A percentile compares a stretch with the other conserved stretches of the same genome.
phyloP scores from a whole-genome alignment of 1,140 invertebrate species.

The Calliopsis andreniformis region DNA sequence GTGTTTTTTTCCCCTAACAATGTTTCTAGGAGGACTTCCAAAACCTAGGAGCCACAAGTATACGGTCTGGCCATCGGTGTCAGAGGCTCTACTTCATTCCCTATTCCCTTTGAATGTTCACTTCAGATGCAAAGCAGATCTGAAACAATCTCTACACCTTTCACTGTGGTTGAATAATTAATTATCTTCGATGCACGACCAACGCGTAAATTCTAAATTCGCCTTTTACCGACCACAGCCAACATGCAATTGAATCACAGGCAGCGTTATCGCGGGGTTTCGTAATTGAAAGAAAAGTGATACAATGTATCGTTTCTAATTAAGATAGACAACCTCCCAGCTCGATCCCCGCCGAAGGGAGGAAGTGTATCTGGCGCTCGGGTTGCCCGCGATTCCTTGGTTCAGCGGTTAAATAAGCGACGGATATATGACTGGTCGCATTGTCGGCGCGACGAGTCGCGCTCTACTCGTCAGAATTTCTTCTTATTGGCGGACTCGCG shows the following conservation, averaged over 20 bases:
- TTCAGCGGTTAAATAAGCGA: slow-evolving; percentile 8
- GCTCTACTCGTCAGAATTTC: not conserved
- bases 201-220: not conserved
- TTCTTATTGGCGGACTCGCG: not conserved
- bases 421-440: too few species aligned
- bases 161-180: too few species aligned
- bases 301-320: slow-evolving; percentile 53
- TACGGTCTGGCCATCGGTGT: too few species aligned
- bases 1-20: too few species aligned
- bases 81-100: too few species aligned
- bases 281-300: slow-evolving; percentile 48
- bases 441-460: not conserved
- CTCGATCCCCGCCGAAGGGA: slow-evolving; percentile 36
- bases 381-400: slow-evolving; percentile 26
- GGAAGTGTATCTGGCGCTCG: slow-evolving; percentile 39
- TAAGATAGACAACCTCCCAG: slow-evolving; percentile 49
- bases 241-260: not conserved
- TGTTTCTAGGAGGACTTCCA: too few species aligned
- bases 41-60: too few species aligned
- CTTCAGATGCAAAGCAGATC: too few species aligned
- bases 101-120: too few species aligned
- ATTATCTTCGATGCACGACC: too few species aligned
- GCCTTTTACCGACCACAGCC: not conserved
- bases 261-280: slow-evolving; percentile 20
- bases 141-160: too few species aligned